Conservation (phyloP, 2,113 vertebrate genomes). For the Passer montanus region DNA sequence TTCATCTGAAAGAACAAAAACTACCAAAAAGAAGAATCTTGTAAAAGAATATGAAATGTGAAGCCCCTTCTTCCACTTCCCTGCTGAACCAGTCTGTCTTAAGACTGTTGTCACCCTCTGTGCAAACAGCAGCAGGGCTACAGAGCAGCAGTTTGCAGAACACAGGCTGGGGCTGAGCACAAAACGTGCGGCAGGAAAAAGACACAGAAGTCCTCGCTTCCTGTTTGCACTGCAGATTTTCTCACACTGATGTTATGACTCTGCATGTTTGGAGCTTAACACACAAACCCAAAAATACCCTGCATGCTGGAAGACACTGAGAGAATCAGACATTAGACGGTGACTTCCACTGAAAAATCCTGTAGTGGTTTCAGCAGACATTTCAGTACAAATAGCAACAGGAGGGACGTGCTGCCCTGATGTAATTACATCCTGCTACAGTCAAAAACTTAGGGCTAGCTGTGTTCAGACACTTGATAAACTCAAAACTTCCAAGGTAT, state of each 20-base stretch:
- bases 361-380: background rate
- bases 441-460: background rate
- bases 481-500: background rate
- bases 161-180: background rate
- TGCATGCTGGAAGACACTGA: background rate
- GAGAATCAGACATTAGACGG: background rate
- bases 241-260: background rate
- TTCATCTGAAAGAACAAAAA: background rate
- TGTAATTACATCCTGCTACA: slow-evolving; percentile 28
- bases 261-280: slow-evolving; percentile 14
- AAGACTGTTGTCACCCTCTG: background rate
- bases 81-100: background rate
- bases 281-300: slow-evolving; percentile 31
- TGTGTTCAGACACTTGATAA: background rate
- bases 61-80: background rate
- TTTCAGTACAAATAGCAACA: slow-evolving; percentile 12
- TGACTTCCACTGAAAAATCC: slow-evolving; percentile 3
- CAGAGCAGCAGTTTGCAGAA: background rate
- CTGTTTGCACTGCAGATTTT: background rate
- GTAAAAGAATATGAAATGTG: background rate
- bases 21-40: background rate
- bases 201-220: rapidly evolving
- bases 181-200: background rate
- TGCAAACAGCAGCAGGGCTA: background rate
- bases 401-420: background rate